A percentile compares a stretch with the other conserved stretches of the same genome.
These are phyloP conservation scores for Florisuga fusca DNA, from an alignment of 2,797 vertebrate genomes.

Conservation along the genomic window DNA sequence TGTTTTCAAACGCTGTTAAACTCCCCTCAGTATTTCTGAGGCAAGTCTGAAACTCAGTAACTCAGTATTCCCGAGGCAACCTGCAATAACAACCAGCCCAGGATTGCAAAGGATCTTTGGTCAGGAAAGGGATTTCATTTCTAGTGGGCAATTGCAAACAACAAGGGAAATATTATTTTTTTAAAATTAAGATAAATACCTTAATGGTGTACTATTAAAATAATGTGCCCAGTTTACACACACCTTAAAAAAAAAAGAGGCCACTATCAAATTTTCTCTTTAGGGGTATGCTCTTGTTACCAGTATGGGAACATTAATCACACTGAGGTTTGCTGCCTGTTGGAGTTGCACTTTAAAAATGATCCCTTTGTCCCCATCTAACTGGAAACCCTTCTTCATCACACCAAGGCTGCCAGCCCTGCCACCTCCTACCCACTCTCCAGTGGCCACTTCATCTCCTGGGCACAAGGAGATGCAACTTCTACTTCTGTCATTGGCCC, in stretches of 20 bases:
- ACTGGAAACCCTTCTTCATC: background rate
- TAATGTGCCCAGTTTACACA: slow-evolving; percentile 9
- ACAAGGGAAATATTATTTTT: slow-evolving; percentile 69
- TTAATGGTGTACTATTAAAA: slow-evolving; percentile 58
- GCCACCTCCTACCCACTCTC: background rate
- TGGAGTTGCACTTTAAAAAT: background rate
- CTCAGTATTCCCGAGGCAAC: slow-evolving; percentile 45
- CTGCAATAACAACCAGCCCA: slow-evolving; percentile 53
- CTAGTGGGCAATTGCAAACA: slow-evolving; percentile 57
- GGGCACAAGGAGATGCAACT: background rate
- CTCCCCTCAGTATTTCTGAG: background rate
- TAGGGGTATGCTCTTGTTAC: background rate
- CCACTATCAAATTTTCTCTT: slow-evolving; percentile 20
- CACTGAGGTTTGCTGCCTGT: background rate
- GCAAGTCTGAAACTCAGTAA: slow-evolving; percentile 42
- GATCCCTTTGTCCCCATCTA: background rate
- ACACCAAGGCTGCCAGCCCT: background rate
- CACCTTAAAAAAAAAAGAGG: background rate
- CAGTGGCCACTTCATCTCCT: fast-evolving
- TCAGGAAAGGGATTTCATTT: slow-evolving; percentile 65
- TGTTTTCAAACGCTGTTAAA: slow-evolving; percentile 55
- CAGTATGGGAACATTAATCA: background rate
- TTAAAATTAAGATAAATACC: slow-evolving; percentile 63
- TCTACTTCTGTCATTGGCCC: background rate
- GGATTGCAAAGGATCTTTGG: background rate